These are phyloP conservation scores for Eurytemora carolleeae DNA, from an alignment of 1,140 invertebrate species.

Conservation along the genomic window DNA sequence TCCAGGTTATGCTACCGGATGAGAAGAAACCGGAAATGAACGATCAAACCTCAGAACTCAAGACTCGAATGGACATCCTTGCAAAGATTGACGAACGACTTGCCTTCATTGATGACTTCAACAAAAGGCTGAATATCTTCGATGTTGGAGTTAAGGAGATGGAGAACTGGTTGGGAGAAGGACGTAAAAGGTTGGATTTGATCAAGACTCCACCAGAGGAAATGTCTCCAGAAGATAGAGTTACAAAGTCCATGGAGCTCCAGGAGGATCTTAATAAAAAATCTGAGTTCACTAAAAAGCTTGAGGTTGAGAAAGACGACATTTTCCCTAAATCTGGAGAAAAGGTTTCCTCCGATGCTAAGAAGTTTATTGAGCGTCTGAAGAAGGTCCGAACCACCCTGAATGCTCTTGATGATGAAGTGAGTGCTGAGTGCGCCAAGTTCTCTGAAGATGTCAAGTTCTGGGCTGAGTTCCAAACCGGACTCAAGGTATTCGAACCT, in stretches of 20 bases:
- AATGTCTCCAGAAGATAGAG: slow-evolving; percentile 7
- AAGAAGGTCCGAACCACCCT: slow-evolving; percentile 18
- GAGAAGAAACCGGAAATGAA: slow-evolving; percentile 21
- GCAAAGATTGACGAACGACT: slow-evolving; percentile 17
- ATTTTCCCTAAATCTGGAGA: slow-evolving; percentile 19
- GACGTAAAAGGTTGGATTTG: slow-evolving; percentile 17
- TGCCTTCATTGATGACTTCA: slow-evolving; percentile 16
- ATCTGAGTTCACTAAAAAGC: slow-evolving; percentile 10
- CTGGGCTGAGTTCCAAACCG: slow-evolving; percentile 20
- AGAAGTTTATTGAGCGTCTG: slow-evolving; percentile 20
- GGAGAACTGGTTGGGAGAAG: slow-evolving; percentile 16
- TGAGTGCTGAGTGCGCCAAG: slow-evolving; percentile 18
- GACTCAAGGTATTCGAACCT: slow-evolving; percentile 20
- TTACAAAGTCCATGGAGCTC: slow-evolving; percentile 13
- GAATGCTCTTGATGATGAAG: slow-evolving; percentile 18
- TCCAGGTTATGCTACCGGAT: slow-evolving; percentile 18
- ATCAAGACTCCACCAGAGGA: slow-evolving; percentile 6
- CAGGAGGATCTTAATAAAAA: slow-evolving; percentile 10
- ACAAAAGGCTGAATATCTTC: slow-evolving; percentile 17
- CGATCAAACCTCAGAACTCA: slow-evolving; percentile 19
- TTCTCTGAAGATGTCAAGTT: slow-evolving; percentile 21
- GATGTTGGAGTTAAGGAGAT: slow-evolving; percentile 18
- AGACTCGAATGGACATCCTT: slow-evolving; percentile 17
- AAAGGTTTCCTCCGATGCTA: slow-evolving; percentile 19
- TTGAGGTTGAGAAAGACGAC: slow-evolving; percentile 18